Evolutionary conservation across 2,797 vertebrate genomes (phyloP), one percentile per base, ranked within the genome.

Genomic region (Anas georgica): DNA sequence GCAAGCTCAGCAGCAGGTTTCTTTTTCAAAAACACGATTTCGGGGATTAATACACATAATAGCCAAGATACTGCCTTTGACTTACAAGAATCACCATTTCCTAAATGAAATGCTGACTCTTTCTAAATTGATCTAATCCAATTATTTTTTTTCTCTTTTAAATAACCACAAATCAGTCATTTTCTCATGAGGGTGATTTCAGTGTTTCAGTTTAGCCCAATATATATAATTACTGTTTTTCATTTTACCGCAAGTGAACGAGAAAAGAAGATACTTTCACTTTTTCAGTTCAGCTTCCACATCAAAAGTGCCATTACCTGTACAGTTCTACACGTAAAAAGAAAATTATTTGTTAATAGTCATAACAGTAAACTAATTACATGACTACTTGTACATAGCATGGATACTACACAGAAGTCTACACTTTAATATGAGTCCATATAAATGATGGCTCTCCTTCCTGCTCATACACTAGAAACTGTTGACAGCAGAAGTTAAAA

Each of bases 91-190:
- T 33, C n/a, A 59, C 25, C 18, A 59, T 55, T 93, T 88, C 74
- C 55, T 79, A 86, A 63, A 25, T 63, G 59, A 84, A 93, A 92
- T 79, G 84, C 12, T 18, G 46, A 63, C 46, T 56, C 52, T 69
- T 78, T 68, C 79, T 91, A 76, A 84, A 90, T 69, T 63, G 75
- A 85, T 54, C 48, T 22, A 67, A 94, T 29, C 29, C 16, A 92
- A 83, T 83, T 87, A 83, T 55, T 94, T 88, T 89, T 77, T 54
- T 68, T 77, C 33, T 52, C 37, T 74, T 90, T 62, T 78, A 85
- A 85, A 77, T 74, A 90, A 88, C 66, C 87, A 96, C 76, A 86
- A 20, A 88, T 89, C 81, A 83, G 59, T 89, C 43, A 87, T 74
- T 80, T 89, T 87, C 41, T 17, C 82, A 45, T 3, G 23, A 84